Percentiles rank a stretch among this genome's conserved stretches.
These are phyloP conservation scores for Alouatta palliata DNA, from an alignment of 2,113 vertebrate species.

Conservation along the genomic window DNA sequence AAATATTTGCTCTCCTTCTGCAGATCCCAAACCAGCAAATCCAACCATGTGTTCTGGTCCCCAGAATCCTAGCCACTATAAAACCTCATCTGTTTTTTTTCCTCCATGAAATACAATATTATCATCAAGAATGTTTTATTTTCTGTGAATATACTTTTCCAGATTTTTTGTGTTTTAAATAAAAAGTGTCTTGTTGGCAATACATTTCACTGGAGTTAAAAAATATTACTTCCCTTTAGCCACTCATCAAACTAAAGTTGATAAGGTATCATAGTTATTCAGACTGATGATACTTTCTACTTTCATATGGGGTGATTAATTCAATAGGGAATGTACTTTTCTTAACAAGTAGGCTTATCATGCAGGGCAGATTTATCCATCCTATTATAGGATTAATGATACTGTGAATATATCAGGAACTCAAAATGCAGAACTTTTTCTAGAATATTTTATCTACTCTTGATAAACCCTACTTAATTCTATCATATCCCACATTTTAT, in stretches of 20 bases:
- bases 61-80: not conserved
- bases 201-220: not conserved
- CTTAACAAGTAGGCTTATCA: conserved; percentile 75
- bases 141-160: not conserved
- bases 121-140: not conserved
- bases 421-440: conserved; percentile 55
- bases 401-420: conserved; percentile 65
- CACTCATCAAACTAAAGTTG: conserved; percentile 52
- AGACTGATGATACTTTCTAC: conserved; percentile 45
- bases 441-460: conserved; percentile 67
- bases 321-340: conserved; percentile 67
- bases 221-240: conserved; percentile 21
- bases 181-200: not conserved
- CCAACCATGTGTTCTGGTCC: not conserved
- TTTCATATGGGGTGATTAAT: conserved; percentile 71
- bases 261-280: conserved; percentile 67
- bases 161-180: not conserved
- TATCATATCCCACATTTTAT: conserved; percentile 22
- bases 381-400: conserved; percentile 70
- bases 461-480: conserved; percentile 70
- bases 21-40: not conserved
- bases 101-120: not conserved
- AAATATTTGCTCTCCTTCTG: not conserved
- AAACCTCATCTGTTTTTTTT: not conserved
- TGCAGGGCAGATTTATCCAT: conserved; percentile 69